Base-by-base conservation (phyloP, 2,113 vertebrate genomes). In the Myotis lucifugus region DNA sequence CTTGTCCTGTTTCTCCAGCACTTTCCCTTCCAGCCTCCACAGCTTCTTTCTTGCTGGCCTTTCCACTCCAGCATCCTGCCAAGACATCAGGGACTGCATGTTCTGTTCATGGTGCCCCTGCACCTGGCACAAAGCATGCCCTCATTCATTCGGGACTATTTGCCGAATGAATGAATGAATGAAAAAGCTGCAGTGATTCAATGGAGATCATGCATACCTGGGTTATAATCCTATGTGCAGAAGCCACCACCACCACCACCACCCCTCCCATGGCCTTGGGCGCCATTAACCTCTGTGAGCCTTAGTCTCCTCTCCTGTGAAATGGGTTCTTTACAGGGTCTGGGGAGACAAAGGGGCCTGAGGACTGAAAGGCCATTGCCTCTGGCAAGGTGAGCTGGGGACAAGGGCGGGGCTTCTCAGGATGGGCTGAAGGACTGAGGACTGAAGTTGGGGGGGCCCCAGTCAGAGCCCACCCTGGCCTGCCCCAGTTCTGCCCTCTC, bases 371-470 rank as follows among this genome's bases (percentile, higher is more conserved):
- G 32, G 52, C 40, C 2, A 2, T 14, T 13, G 54, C 66, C 37
- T 73, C 72, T 6, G 7, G 59, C 13, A 3, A 78, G 23, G 64
- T 34, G 29, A 52, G 6, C 5, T 50, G 34, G 52, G 23, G 61
- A 54, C 0, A 2, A 4, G 15, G 56, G 7, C 1, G 1, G n/a
- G 18, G 18, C 48, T 48, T 42, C 32, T n/a, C 13, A 2, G 90
- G 4, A 27, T 14, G 25, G 37, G 48, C 40, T n/a, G n/a, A 12
- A 14, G 37, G 76, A 59, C 13, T 27, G n/a, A 8, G 37, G 82
- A 59, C 13, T 15, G 19, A 23, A 2, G 17, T 5, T 5, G 8
- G 25, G 9, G 40, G 64, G 6, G 17, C 11, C 66, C 13, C 6
- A 23, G 3, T 37, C 85, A 61, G 70, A 64, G 67, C 23, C 69